These are phyloP conservation scores for Miltochrista miniata DNA, from an alignment of 2,888 invertebrate genomes.

Conservation along the genomic window DNA sequence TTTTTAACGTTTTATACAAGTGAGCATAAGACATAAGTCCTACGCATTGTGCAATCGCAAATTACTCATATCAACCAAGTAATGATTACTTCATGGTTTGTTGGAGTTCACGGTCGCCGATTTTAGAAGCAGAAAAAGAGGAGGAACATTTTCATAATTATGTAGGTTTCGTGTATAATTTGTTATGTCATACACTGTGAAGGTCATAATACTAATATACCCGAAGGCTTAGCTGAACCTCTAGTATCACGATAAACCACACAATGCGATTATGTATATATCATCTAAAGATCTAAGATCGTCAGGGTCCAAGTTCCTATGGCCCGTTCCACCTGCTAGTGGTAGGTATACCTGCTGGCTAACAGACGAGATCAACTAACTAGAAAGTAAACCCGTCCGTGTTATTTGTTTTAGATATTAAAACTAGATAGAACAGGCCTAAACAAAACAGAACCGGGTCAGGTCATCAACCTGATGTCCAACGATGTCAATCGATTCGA, in stretches of 20 bases:
- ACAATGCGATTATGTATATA: too few species aligned
- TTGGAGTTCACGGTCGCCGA: not conserved
- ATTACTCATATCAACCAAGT: not conserved
- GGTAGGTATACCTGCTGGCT: too few species aligned
- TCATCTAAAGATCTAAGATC: too few species aligned
- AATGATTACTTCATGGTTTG: not conserved
- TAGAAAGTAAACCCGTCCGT: too few species aligned
- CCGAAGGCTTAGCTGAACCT: too few species aligned
- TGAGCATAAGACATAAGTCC: too few species aligned
- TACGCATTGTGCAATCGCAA: not conserved
- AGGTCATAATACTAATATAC: too few species aligned
- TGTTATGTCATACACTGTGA: not conserved
- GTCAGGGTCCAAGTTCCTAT: too few species aligned
- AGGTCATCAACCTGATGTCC: conserved; percentile 92
- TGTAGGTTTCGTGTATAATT: not conserved
- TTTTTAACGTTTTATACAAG: not conserved
- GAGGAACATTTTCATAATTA: not conserved
- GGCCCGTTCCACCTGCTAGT: too few species aligned
- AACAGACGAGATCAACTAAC: too few species aligned
- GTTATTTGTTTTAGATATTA: conserved; percentile 61
- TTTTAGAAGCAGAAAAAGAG: not conserved
- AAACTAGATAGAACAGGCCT: conserved; percentile 83
- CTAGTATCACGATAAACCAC: too few species aligned
- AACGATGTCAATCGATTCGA: conserved; percentile 94
- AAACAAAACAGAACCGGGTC: conserved; percentile 87